Percentiles rank a stretch among this genome's conserved stretches.
Evolutionary conservation across 2,888 invertebrate species (phyloP).

Genomic region (Spisula subtruncata): DNA sequence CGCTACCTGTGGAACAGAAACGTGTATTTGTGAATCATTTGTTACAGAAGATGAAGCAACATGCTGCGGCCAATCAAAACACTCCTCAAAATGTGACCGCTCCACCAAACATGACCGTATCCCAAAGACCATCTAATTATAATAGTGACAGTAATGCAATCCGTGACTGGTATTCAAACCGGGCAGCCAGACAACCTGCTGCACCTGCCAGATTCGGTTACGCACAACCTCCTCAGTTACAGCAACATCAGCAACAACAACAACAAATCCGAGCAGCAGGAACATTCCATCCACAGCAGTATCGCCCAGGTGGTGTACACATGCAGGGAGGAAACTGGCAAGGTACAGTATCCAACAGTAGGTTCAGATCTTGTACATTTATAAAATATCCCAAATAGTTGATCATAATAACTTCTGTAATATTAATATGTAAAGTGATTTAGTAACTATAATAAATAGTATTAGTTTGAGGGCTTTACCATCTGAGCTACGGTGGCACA

Average conservation of each 20-base stretch:
- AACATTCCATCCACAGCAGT: conserved; percentile 37
- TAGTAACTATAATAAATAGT: too few species aligned
- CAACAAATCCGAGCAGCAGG: conserved; percentile 6
- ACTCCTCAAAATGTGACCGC: not conserved
- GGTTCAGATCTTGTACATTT: too few species aligned
- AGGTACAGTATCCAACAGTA: conserved; percentile 31
- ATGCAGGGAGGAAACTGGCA: conserved; percentile 31
- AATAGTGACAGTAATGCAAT: conserved; percentile 58
- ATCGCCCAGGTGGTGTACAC: conserved; percentile 19
- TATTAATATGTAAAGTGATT: too few species aligned
- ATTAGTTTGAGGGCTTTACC: too few species aligned
- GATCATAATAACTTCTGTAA: too few species aligned
- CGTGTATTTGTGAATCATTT: conserved; percentile 60
- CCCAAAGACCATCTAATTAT: conserved; percentile 13
- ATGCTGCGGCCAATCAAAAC: not conserved
- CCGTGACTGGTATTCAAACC: conserved; percentile 48
- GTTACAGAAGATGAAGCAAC: not conserved
- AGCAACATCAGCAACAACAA: conserved; percentile 56
- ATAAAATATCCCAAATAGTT: too few species aligned
- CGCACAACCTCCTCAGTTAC: conserved; percentile 22
- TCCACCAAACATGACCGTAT: not conserved
- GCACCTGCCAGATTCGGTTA: not conserved
- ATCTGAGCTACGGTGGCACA: too few species aligned
- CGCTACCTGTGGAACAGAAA: conserved; percentile 48
- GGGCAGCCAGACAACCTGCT: not conserved